A percentile compares a stretch with the other conserved stretches of the same genome.
phyloP scores from a whole-genome alignment of 1,140 invertebrate genomes.

The Agrilus planipennis region DNA sequence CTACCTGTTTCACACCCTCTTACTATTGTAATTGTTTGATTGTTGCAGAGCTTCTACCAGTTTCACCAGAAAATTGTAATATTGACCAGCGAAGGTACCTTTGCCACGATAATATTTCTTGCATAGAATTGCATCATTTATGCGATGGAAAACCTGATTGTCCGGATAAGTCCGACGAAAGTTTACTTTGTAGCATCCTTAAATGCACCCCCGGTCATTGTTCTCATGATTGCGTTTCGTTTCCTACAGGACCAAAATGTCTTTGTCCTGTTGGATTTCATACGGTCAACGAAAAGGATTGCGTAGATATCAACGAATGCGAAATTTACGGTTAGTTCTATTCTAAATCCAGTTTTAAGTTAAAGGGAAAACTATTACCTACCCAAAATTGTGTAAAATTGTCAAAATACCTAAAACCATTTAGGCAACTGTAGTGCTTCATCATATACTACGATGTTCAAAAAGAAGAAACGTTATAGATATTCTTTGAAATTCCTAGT shows the following conservation, averaged over 20 bases:
- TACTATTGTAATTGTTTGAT: too few relatives aligned
- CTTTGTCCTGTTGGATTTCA: slow-evolving; percentile 36
- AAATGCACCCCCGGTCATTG: slow-evolving; percentile 36
- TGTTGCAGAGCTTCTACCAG: too few relatives aligned
- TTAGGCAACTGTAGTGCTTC: too few relatives aligned
- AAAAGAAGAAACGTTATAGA: too few relatives aligned
- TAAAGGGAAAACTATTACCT: neutral
- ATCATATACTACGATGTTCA: too few relatives aligned
- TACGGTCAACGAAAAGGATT: slow-evolving; percentile 26
- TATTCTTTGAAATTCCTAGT: too few relatives aligned
- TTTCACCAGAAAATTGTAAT: too few relatives aligned
- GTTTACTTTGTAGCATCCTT: slow-evolving; percentile 37
- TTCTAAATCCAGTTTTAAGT: neutral
- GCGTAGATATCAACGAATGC: slow-evolving; percentile 68
- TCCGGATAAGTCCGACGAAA: slow-evolving; percentile 64
- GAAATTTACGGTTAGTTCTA: slow-evolving; percentile 42
- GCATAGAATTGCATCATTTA: slow-evolving; percentile 48
- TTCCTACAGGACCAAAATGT: slow-evolving; percentile 36
- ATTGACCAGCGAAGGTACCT: too few relatives aligned
- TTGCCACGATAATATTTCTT: too few relatives aligned
- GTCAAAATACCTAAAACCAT: too few relatives aligned
- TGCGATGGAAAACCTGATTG: slow-evolving; percentile 71
- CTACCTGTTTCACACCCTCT: too few relatives aligned
- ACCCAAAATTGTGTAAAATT: too few relatives aligned
- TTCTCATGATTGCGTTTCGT: slow-evolving; percentile 32